Base-by-base conservation (phyloP, 1,140 invertebrate genomes). In the silkworm (Bombyx mori) region DNA sequence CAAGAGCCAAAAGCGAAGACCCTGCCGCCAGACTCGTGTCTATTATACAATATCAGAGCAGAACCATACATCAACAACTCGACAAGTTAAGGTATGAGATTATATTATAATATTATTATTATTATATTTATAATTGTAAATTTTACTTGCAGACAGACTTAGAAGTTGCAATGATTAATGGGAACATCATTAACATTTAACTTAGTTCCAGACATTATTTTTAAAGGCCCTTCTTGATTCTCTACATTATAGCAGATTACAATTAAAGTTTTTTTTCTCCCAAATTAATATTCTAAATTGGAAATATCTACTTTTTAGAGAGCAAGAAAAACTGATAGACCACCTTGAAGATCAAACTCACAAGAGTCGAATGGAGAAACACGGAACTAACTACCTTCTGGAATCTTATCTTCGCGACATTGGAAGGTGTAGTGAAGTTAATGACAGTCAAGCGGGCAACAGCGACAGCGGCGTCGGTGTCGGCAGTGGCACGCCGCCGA, bases 341-440 rank as follows among this genome's bases (percentile, higher is more conserved):
- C 89, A 90, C 57, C 90, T 94, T 64, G 94, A 96, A 88, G 91
- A 94, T 58, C 91, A 93, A 63, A 92, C 93, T 50, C 94, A 96
- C 77, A 88, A 85, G 55, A 88, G 61, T 54, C 84, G 94, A 49
- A 91, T 93, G 77, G 90, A 92, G 61, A 91, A 94, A 69, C 91
- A 94, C 64, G 94, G 94, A 8, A 92, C 92, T 46, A 94, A 96
- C 79, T 96, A 96, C 77, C 88, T 96, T 12, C 88, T 95, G 2
- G 92, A 95, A 74, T 92, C 94, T 0, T 96, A 96, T 71, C 82
- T 95, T 6, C 68, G 88, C 51, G 86, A 88, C 57, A 70, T 89
- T 1, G 85, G 81, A 2, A 68, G 84, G 56, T 79, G 76, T 56
- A 88, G 82, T 50, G 86, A 89, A 73, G 84, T 85, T 0, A 88